Base-by-base conservation (phyloP, 2,888 invertebrate species). In the Petrolisthes manimaculis region DNA sequence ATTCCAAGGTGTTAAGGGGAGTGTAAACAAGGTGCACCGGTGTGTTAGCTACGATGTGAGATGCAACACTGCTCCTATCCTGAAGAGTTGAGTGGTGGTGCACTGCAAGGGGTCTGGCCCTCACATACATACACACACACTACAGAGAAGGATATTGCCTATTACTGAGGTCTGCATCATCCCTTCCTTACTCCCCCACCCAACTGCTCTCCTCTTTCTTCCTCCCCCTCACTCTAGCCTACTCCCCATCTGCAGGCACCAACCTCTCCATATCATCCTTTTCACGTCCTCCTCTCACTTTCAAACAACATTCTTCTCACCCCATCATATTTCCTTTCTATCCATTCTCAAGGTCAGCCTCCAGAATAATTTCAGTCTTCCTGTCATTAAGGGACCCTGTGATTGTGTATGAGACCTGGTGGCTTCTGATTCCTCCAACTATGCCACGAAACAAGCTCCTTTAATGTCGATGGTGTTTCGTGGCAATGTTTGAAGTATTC, bases 81-180 rank as follows among this genome's bases (percentile, higher is more conserved):
- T 12, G 37, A 37, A 37, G 37, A 37, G 37, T 37, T 12, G 61
- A 18, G 61, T 9, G 61, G 9, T 61, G 61, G 61, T 71, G 71
- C 71, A 71, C 21, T 71, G 71, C 21, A 21, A 71, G 21, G 71
- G 71, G 6, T 37, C 37, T 37, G 37, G 18, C 71, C 71, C 71
- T 61, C 71, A 71, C 71, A 71, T 21, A 71, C 71, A 71, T 21
- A 71, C 71, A 71, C 71, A 71, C 71, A 71, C 71, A n/a, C n/a
- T 6, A 18, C 61, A 9, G 21, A n/a, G 71, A n/a, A 12, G 71
- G 71, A 71, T 71, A 71, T 71, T 14, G 18, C 71, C n/a, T 71
- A 71, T 71, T 71, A 71, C 14, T n/a, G 71, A 71, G 71, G 71
- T n/a, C 71, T 71, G 71, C 71, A 71, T 6, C 71, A n/a, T 71